Conservation (phyloP, 2,113 vertebrate genomes). For the Ciconia stormi region DNA sequence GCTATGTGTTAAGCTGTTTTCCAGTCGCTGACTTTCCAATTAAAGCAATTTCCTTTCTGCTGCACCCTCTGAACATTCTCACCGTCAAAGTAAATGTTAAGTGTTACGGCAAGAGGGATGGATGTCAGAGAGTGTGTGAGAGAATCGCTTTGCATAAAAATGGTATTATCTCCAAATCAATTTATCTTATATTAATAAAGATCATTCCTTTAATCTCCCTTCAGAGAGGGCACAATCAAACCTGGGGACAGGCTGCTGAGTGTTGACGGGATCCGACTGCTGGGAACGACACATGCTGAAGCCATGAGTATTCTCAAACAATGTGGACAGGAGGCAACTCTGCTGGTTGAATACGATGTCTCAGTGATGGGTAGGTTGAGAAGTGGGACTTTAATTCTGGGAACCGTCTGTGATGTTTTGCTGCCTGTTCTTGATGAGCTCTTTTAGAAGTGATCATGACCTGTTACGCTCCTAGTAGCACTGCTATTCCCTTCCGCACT, state of each 20-base stretch:
- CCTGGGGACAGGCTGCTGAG: slow-evolving; percentile 94
- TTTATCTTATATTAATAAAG: slow-evolving; percentile 53
- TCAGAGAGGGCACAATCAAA: slow-evolving; percentile 94
- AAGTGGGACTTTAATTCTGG: background rate
- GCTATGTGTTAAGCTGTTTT: slow-evolving; percentile 40
- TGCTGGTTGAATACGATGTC: slow-evolving; percentile 95
- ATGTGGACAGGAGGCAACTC: slow-evolving; percentile 93
- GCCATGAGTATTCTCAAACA: slow-evolving; percentile 98
- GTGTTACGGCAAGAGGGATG: slow-evolving; percentile 28
- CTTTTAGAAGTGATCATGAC: slow-evolving; percentile 3
- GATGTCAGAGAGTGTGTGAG: background rate
- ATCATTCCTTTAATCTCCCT: slow-evolving; percentile 52
- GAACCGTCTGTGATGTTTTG: background rate
- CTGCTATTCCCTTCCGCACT: background rate
- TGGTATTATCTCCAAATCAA: slow-evolving; percentile 15
- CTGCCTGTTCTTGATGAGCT: slow-evolving; percentile 26
- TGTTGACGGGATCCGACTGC: slow-evolving; percentile 94
- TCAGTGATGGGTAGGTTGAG: slow-evolving; percentile 90
- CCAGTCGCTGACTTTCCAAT: slow-evolving; percentile 59
- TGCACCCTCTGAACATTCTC: background rate
- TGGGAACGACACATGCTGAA: slow-evolving; percentile 90
- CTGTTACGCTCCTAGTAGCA: background rate
- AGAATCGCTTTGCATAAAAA: slow-evolving; percentile 26
- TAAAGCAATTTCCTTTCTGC: slow-evolving; percentile 54
- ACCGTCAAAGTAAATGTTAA: slow-evolving; percentile 51